phyloP scores from a whole-genome alignment of 1,140 invertebrate species.

The Musca domestica region DNA sequence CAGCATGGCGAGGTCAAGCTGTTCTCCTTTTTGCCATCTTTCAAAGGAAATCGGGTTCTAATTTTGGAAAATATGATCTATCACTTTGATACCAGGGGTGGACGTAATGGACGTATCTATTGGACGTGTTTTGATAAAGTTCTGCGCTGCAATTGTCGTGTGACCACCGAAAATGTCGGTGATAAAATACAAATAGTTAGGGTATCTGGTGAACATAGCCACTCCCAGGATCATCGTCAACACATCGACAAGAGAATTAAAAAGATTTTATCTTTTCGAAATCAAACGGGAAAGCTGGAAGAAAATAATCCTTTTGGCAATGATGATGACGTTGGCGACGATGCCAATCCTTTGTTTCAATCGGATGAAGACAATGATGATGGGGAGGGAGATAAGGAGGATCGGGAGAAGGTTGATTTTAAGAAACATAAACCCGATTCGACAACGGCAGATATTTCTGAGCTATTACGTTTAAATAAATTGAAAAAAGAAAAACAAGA shows the following conservation, averaged over 20 bases:
- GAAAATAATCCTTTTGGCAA: neutral
- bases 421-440: neutral
- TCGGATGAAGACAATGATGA: neutral
- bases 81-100: slow-evolving; percentile 39
- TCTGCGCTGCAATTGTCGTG: slow-evolving; percentile 39
- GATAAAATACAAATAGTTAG: slow-evolving; percentile 34
- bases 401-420: no score
- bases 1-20: slow-evolving; percentile 33
- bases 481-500: neutral
- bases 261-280: neutral
- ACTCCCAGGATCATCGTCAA: slow-evolving; percentile 25
- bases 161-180: slow-evolving; percentile 36
- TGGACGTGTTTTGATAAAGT: slow-evolving; percentile 44
- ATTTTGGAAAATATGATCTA: slow-evolving; percentile 40
- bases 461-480: neutral
- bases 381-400: neutral
- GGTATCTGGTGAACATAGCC: slow-evolving; percentile 44
- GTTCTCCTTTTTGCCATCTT: slow-evolving; percentile 45
- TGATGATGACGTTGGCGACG: neutral
- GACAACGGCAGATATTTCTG: neutral
- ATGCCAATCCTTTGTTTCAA: neutral
- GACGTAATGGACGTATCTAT: slow-evolving; percentile 44
- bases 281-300: neutral
- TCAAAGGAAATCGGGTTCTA: slow-evolving; percentile 44
- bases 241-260: slow-evolving; percentile 2